A percentile compares a stretch with the other conserved stretches of the same genome.
These are phyloP conservation scores for Ischnura elegans DNA, from an alignment of 2,888 invertebrate species.

Conservation along the genomic window DNA sequence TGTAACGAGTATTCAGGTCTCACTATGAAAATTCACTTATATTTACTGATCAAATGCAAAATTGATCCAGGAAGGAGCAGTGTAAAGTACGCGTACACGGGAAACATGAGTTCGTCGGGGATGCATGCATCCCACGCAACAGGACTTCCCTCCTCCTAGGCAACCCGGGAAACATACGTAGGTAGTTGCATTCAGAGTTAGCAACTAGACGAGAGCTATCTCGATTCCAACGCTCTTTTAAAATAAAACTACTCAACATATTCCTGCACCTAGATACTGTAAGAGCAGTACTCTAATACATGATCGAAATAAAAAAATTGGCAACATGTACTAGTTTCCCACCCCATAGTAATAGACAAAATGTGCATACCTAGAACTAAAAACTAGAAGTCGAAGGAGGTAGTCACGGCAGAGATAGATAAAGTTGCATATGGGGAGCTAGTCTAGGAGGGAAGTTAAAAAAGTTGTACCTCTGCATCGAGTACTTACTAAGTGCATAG, in stretches of 20 bases:
- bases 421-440: not conserved
- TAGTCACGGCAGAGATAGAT: not conserved
- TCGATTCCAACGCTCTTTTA: too few species aligned
- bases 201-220: not conserved
- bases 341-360: not conserved
- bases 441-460: not conserved
- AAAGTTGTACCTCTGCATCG: not conserved
- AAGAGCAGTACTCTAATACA: too few species aligned
- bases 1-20: too few species aligned
- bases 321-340: not conserved
- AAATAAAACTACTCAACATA: too few species aligned
- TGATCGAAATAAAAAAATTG: not conserved
- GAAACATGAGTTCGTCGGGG: not conserved
- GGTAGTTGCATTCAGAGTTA: not conserved
- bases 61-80: too few species aligned
- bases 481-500: not conserved
- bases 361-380: not conserved
- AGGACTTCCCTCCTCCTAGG: not conserved
- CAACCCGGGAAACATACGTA: not conserved
- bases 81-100: not conserved
- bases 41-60: too few species aligned
- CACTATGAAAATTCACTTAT: too few species aligned
- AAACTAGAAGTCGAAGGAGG: not conserved
- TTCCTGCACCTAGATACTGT: too few species aligned
- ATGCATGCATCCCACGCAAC: not conserved